Evolutionary conservation across 2,113 vertebrate species (phyloP).

Genomic region (Elephas maximus): DNA sequence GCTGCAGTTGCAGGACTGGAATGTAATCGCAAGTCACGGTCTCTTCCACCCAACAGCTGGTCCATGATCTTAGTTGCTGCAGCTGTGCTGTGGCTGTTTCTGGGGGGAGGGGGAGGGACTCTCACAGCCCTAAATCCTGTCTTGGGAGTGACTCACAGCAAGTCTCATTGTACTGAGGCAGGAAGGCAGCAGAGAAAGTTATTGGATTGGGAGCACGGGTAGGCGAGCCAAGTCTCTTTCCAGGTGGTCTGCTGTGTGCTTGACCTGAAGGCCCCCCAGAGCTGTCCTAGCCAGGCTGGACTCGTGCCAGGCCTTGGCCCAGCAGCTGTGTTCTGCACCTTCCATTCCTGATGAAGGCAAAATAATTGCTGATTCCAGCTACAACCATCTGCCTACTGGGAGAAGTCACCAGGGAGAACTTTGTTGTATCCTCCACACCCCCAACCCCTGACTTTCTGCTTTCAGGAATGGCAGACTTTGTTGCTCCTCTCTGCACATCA

Average conservation of each 20-base stretch:
- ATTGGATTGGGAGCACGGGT: neutral
- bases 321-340: neutral
- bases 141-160: neutral
- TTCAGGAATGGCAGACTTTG: neutral
- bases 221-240: neutral
- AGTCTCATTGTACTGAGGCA: neutral
- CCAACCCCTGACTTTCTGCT: neutral
- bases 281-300: neutral
- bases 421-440: neutral
- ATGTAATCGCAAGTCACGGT: no score
- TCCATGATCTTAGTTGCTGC: neutral
- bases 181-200: neutral
- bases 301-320: neutral
- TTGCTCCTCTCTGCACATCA: no score
- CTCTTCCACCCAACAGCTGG: no score
- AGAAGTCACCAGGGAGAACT: neutral
- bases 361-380: constrained; percentile 21
- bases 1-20: neutral
- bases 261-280: neutral
- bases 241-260: neutral
- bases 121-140: neutral
- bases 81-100: neutral
- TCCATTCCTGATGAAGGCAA: constrained; percentile 32
- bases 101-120: neutral
- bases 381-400: neutral